Conservation (phyloP, 2,888 invertebrate genomes). For the Ischnura elegans region DNA sequence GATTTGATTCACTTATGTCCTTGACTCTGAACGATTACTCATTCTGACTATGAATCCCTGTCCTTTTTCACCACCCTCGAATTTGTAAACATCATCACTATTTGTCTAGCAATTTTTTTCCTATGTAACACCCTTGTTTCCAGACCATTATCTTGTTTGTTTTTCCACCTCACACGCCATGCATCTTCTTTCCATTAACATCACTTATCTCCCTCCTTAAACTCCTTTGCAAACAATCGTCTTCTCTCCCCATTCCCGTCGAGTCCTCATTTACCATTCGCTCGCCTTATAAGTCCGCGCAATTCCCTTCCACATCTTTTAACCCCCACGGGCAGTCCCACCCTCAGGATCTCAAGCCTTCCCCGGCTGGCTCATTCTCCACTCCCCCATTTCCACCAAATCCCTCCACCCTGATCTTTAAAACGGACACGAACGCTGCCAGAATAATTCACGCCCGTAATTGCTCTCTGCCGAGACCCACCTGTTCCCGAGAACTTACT, state of each 20-base stretch:
- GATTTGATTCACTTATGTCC: not conserved
- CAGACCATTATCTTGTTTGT: not conserved
- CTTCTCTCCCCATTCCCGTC: not conserved
- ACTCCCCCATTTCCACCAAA: not conserved
- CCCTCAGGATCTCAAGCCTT: not conserved
- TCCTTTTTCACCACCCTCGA: not conserved
- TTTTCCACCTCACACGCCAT: not conserved
- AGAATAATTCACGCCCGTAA: constrained; percentile 57
- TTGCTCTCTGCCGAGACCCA: constrained; percentile 46
- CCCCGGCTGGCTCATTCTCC: not conserved
- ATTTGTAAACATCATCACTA: not conserved
- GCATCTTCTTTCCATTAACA: constrained; percentile 5
- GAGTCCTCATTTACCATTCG: constrained; percentile 31
- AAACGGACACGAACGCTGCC: not conserved
- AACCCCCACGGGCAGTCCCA: constrained; percentile 16
- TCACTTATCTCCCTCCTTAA: constrained; percentile 29
- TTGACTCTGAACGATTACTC: not conserved
- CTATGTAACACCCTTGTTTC: not conserved
- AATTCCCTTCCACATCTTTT: constrained; percentile 22
- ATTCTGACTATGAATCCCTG: not conserved
- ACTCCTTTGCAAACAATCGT: constrained; percentile 24
- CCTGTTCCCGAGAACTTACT: not conserved
- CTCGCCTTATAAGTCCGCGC: not conserved
- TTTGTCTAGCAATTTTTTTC: not conserved
- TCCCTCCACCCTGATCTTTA: not conserved